Percentiles rank a stretch among this genome's conserved stretches.
Conservation (phyloP, 2,797 vertebrate species). For the Calcarius lapponicus region DNA sequence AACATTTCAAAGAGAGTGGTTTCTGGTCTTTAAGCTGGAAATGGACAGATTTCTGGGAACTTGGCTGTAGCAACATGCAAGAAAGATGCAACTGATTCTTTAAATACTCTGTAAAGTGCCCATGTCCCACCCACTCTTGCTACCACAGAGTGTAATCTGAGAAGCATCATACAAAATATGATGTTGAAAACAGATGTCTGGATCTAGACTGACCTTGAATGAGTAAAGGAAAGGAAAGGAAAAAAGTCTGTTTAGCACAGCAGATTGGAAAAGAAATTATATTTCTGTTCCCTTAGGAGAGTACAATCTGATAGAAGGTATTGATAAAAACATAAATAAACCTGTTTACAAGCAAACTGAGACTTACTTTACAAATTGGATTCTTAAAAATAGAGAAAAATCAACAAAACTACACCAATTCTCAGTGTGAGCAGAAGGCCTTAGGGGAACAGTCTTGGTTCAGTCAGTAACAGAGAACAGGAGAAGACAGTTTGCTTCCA, state of each 20-base stretch:
- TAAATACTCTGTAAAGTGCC: not conserved
- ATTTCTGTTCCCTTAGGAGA: not conserved
- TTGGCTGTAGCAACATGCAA: not conserved
- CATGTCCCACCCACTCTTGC: not conserved
- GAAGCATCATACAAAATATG: not conserved
- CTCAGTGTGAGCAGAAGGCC: not conserved
- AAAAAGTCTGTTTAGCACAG: not conserved
- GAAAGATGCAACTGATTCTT: not conserved
- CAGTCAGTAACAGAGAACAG: not conserved
- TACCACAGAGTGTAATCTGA: constrained; percentile 1
- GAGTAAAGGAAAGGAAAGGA: not conserved
- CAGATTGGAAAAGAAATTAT: not conserved
- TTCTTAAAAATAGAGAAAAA: not conserved
- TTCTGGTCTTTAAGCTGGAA: not conserved
- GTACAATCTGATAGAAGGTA: not conserved
- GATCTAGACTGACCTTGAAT: not conserved
- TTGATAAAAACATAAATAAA: not conserved
- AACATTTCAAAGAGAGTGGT: not conserved
- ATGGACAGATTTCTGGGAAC: not conserved
- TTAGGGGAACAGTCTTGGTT: not conserved
- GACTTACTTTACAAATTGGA: not conserved
- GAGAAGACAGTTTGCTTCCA: not conserved
- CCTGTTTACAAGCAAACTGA: not conserved
- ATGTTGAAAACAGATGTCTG: constrained; percentile 23
- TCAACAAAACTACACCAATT: not conserved